Evolutionary conservation across 1,140 invertebrate genomes (phyloP), one percentile per base, ranked within the genome.

Genomic region (Trichonephila clavipes): DNA sequence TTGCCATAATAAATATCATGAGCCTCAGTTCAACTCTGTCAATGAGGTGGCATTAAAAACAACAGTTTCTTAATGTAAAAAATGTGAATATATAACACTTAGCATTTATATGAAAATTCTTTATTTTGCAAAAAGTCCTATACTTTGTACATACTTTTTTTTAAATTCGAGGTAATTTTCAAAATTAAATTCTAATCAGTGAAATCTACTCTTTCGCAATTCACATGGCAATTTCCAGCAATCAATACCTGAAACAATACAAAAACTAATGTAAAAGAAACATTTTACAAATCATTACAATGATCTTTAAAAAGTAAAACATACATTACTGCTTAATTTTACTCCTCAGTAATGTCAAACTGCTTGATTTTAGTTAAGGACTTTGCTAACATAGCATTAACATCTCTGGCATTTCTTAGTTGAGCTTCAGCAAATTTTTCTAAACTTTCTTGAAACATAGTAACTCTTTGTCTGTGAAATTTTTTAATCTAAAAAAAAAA

Each of bases 401-500:
- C 93, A 85, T 95, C 95, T 86, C 94, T 66, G 8, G 95, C 94
- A 82, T 88, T 94, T 28, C 85, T 93, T 34, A 95, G 28, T 66
- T 95, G 94, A 4, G 94, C 89, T 90, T 95, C 94, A 16, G 93
- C 93, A 93, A 94, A 95, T 69, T 93, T 93, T 72, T 90, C 83
- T 16, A 95, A 66, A 77, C 85, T 86, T 77, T 94, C 93, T 64
- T 89, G 66, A 24, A 95, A 95, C 77, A 87, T 92, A 51, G 18
- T 62, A 0, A 94, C 62, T 66, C 95, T 90, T 40, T 94, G 82
- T 12, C 92, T 86, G 58, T 95, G 95, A 88, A 95, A 95, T 66
- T 94, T 90, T 88, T 95, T 95, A n/a, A 95, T 95, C 94, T 95
- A 19, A 6, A 77, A 62, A 28, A 82, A 66, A 51, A 51, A 51